phyloP scores from a whole-genome alignment of 2,113 vertebrate genomes.

The Poeciliopsis prolifica region DNA sequence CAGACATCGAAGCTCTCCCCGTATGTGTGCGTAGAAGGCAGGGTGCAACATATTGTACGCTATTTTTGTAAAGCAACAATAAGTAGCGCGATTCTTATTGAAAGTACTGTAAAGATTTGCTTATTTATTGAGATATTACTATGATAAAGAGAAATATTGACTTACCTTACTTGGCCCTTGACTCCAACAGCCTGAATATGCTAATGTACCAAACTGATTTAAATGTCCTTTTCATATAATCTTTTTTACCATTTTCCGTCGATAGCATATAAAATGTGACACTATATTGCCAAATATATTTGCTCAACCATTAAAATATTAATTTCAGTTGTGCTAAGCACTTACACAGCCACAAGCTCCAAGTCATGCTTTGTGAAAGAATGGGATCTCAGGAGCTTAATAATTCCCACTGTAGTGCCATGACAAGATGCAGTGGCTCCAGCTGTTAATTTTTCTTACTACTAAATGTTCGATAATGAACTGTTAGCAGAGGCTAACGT shows the following conservation, averaged over 20 bases:
- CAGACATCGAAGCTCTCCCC: slow-evolving; percentile 19
- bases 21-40: not conserved
- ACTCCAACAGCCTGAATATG: not conserved
- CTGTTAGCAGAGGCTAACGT: not conserved
- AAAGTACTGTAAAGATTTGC: not conserved
- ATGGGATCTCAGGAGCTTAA: too few species aligned
- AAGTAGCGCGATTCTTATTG: not conserved
- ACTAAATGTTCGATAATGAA: not conserved
- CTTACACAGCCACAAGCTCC: too few species aligned
- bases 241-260: not conserved
- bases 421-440: not conserved
- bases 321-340: too few species aligned
- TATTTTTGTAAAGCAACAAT: not conserved
- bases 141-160: not conserved
- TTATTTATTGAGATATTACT: too few species aligned
- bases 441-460: not conserved
- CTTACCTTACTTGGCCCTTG: not conserved
- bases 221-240: not conserved
- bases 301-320: too few species aligned
- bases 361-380: too few species aligned
- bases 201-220: not conserved
- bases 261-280: not conserved
- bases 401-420: not conserved
- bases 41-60: not conserved
- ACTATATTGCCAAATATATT: too few species aligned